Percentiles rank a stretch among this genome's conserved stretches.
phyloP scores from a whole-genome alignment of 2,113 vertebrate genomes.

The Clarias gariepinus region DNA sequence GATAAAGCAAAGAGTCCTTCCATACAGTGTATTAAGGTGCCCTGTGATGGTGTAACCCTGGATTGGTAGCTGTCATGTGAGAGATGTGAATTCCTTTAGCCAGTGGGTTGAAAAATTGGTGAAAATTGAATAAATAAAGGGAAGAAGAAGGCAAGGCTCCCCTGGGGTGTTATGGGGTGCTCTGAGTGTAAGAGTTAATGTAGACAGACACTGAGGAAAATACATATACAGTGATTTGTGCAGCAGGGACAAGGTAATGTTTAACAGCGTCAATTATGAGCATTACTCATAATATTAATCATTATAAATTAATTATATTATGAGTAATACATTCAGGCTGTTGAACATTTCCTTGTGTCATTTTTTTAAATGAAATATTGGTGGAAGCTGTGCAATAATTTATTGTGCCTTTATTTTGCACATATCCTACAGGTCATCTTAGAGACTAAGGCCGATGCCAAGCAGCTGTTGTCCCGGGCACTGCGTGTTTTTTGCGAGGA shows the following conservation, averaged over 20 bases:
- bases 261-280: too few relatives aligned
- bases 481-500: not conserved
- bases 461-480: not conserved
- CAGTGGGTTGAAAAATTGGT: not conserved
- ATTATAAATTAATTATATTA: not conserved
- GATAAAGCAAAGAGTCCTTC: not conserved
- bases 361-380: not conserved
- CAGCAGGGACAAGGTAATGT: too few relatives aligned
- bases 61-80: not conserved
- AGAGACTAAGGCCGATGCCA: not conserved
- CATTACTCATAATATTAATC: too few relatives aligned
- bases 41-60: not conserved
- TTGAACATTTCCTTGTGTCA: not conserved
- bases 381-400: not conserved
- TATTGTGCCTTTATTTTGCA: not conserved
- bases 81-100: not conserved
- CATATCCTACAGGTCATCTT: not conserved
- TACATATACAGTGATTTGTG: not conserved
- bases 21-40: not conserved
- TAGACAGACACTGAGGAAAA: not conserved
- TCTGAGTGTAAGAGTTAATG: not conserved
- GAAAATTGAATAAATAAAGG: not conserved
- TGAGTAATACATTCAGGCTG: not conserved
- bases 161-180: not conserved
- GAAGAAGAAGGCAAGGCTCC: not conserved